Conservation (phyloP, 2,797 vertebrate species). For the Phalloptychus januarius region DNA sequence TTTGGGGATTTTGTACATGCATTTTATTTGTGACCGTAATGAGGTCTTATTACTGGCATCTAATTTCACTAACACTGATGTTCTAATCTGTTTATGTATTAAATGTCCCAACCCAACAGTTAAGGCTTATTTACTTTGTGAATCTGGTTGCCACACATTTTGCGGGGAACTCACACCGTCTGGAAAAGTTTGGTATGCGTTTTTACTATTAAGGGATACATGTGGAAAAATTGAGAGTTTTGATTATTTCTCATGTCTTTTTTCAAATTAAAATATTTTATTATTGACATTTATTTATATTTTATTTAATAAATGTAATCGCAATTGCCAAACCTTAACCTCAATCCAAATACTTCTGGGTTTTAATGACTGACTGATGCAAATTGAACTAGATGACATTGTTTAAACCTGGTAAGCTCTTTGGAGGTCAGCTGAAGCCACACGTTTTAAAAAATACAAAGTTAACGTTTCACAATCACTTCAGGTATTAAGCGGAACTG, state of each 20-base stretch:
- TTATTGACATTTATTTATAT: not conserved
- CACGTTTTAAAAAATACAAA: not conserved
- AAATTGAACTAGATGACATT: not conserved
- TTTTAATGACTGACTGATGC: not conserved
- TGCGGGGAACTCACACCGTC: not conserved
- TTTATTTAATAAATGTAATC: not conserved
- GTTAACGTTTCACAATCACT: not conserved
- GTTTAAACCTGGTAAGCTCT: not conserved
- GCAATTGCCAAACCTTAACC: not conserved
- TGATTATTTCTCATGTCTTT: not conserved
- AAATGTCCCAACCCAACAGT: not conserved
- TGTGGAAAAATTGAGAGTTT: not conserved
- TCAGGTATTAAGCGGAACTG: not conserved
- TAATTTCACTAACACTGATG: not conserved
- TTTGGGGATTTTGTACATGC: not conserved
- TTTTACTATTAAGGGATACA: not conserved
- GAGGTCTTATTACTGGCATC: not conserved
- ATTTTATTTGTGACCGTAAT: not conserved
- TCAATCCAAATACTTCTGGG: not conserved
- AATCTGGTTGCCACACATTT: not conserved
- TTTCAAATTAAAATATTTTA: not conserved
- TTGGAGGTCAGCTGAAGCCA: not conserved
- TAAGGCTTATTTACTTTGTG: not conserved
- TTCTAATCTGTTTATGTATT: not conserved
- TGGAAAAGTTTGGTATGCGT: not conserved